Evolutionary conservation across 2,888 invertebrate genomes (phyloP).

Genomic region (Drosophila sordidapex): DNA sequence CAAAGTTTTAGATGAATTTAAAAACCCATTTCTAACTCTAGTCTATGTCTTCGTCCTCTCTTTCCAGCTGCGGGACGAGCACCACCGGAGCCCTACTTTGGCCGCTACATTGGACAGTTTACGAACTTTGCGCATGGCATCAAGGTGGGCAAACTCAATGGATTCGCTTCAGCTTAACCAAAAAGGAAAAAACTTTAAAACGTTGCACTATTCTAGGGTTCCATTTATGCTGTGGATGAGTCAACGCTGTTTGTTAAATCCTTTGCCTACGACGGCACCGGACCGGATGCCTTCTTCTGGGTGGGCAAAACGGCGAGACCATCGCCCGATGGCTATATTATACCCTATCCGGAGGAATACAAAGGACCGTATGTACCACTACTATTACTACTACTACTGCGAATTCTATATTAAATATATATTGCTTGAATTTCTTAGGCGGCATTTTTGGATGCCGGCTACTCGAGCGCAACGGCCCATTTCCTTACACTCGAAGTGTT

Average conservation of each 20-base stretch:
- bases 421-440: constrained; percentile 24
- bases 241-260: constrained; percentile 94
- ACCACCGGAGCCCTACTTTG: constrained; percentile 89
- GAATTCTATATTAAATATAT: neutral
- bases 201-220: constrained; percentile 86
- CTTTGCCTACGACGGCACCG: constrained; percentile 95
- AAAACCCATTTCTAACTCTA: constrained; percentile 16
- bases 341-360: constrained; percentile 95
- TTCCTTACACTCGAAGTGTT: constrained; percentile 47
- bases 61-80: constrained; percentile 80
- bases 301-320: constrained; percentile 93
- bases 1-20: constrained; percentile 21
- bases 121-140: constrained; percentile 92
- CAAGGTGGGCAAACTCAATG: constrained; percentile 77
- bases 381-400: constrained; percentile 19
- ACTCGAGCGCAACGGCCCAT: constrained; percentile 75
- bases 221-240: constrained; percentile 95
- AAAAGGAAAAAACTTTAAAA: neutral
- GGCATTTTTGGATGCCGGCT: constrained; percentile 43
- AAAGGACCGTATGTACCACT: constrained; percentile 89
- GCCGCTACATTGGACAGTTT: constrained; percentile 90
- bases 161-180: neutral
- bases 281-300: constrained; percentile 96
- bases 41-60: neutral
- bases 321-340: constrained; percentile 92